Evolutionary conservation across 1,140 invertebrate genomes (phyloP).

Genomic region (Nasonia giraulti): DNA sequence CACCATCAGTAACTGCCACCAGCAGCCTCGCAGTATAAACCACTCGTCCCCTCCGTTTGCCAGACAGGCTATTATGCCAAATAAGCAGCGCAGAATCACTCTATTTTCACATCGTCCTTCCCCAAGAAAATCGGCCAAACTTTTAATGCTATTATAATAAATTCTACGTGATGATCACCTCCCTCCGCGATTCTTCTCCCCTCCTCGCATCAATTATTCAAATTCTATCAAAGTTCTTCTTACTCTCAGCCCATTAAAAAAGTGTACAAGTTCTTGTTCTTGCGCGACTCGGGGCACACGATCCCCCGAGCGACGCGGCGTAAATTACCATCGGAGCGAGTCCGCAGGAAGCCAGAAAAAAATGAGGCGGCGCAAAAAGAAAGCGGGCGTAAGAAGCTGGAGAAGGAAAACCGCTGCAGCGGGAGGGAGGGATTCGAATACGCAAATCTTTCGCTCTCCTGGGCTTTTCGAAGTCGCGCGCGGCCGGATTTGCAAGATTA

Average conservation of each 20-base stretch:
- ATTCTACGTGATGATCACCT: neutral
- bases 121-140: too few species aligned
- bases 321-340: neutral
- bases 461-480: neutral
- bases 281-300: neutral
- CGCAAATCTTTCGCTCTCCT: conserved; percentile 9
- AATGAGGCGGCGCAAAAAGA: conserved; percentile 1
- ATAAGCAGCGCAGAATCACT: too few species aligned
- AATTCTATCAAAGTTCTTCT: neutral
- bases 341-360: neutral
- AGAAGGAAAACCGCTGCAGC: neutral
- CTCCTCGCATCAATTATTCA: neutral
- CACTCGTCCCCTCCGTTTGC: neutral
- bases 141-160: too few species aligned
- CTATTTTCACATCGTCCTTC: too few species aligned
- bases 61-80: too few species aligned
- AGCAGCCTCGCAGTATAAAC: too few species aligned
- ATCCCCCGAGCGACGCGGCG: conserved; percentile 6
- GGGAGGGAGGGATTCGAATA: neutral
- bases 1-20: too few species aligned
- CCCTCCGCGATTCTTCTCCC: neutral
- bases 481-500: conserved; percentile 37
- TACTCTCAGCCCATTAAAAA: conserved; percentile 10
- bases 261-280: conserved; percentile 4
- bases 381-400: neutral